Conservation (phyloP, 1,140 invertebrate genomes). For the Drosophila ironensis region DNA sequence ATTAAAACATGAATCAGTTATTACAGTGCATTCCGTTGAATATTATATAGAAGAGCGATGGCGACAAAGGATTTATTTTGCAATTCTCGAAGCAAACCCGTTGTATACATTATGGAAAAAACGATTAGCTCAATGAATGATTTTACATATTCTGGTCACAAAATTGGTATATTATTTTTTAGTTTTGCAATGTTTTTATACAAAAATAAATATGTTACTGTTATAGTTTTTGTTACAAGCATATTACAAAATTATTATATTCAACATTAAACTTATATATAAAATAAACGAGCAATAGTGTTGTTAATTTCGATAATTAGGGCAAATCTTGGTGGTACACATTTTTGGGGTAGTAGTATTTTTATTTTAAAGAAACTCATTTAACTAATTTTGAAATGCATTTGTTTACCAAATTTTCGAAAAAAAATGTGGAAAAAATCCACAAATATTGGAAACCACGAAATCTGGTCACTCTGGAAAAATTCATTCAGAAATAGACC, state of each 20-base stretch:
- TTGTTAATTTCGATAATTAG: background rate
- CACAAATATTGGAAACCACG: background rate
- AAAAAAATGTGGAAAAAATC: background rate
- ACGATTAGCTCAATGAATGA: background rate
- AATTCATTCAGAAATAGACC: conserved; percentile 4
- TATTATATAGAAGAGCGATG: background rate
- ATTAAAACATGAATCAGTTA: conserved; percentile 4
- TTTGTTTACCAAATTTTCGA: too few relatives aligned
- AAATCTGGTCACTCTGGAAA: conserved; percentile 9
- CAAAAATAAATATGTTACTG: background rate
- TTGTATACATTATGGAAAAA: background rate
- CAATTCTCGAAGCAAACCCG: background rate
- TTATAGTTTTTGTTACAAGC: background rate
- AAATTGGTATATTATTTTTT: conserved; percentile 1
- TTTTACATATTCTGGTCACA: conserved; percentile 14
- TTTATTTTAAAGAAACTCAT: too few relatives aligned
- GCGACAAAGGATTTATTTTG: background rate
- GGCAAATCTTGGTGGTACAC: too few relatives aligned
- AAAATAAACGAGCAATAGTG: background rate
- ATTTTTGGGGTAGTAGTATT: too few relatives aligned
- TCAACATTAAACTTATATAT: background rate
- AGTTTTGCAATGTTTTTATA: conserved; percentile 2
- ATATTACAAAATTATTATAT: conserved; percentile 1
- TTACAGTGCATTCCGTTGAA: background rate
- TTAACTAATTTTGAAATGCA: too few relatives aligned